Base-by-base conservation (phyloP, 2,113 vertebrate species). In the Rhagologus leucostigma region DNA sequence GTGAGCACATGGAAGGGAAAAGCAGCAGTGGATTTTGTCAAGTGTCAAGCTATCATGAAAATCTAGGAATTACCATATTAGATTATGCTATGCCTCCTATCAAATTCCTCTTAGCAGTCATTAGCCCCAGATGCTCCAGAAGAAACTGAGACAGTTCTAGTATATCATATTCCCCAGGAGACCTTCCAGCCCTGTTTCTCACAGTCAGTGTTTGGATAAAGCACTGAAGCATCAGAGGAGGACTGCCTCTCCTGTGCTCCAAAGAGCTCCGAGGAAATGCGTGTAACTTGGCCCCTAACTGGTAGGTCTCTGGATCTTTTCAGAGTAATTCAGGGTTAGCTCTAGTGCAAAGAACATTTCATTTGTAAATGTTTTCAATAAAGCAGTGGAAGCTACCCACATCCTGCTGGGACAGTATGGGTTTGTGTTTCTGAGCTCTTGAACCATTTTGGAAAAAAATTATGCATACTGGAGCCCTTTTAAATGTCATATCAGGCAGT, bases 21-120 rank as follows among this genome's bases (percentile, higher is more conserved):
- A 86, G 67, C 82, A 86, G 88, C 46, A 74, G 42, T 77, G 92
- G 76, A 77, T 94, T 93, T 90, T 90, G 85, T 95, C 92, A 96
- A 83, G 79, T 33, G 13, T 60, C 79, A 81, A 81, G 56, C 71
- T 88, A 93, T 83, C 86, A 30, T 4, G 59, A 88, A 73, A 93
- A 94, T 88, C 79, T 84, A 83, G 55, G 47, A 95, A 95, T 93
- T 90, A 92, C 59, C 88, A 84, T 90, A 92, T 86, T 73, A 92
- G 63, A 93, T 95, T 90, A 94, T 71, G 39, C 79, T 94, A 10
- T 73, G 80, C 35, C 70, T 67, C 68, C 94, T 95, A 69, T 93
- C 83, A 74, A 81, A 52, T 89, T 93, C 76, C 80, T 75, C 52
- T 84, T 67, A 60, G 73, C 35, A 87, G 39, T 67, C 85, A 92